Evolutionary conservation across 2,113 vertebrate species (phyloP), one percentile per base, ranked within the genome.

Genomic region (Leptodactylus fuscus): DNA sequence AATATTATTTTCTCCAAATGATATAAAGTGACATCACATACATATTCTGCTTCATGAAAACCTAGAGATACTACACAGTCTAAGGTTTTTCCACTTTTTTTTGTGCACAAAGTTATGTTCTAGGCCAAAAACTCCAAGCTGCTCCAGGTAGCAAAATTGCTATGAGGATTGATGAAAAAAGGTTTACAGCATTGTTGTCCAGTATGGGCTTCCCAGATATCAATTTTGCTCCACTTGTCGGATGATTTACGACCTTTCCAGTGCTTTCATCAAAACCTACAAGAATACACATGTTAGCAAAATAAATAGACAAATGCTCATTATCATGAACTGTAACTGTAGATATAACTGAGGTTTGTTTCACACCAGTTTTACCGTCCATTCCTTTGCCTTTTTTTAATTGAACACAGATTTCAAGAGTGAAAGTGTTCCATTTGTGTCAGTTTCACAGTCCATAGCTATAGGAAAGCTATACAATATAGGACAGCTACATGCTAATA

Each of bases 181-280:
- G 96, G 89, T 99, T 99, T 16, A 99, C 97, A 0, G 95, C 93
- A 0, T 98, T 99, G 94, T 99, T 99, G 90, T 99, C 97, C 46
- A 99, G 88, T 88, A 99, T 97, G 11, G 97, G 95, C 83, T 97
- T 99, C 51, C 98, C 97, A 76, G 96, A 93, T 89, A 99, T 95
- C 79, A 96, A 83, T 87, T 88, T 94, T 36, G 94, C 93, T 15
- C 93, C 94, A 22, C 89, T 88, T 0, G 94, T 93, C 84, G 96
- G 91, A 76, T 94, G 94, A 73, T 88, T 94, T 87, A 99, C 97
- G 88, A 99, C 96, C 92, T 95, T 95, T 73, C 95, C 95, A 7
- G 91, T 94, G 87, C 86, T 94, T 58, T 93, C 90, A 88, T 99
- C 98, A 67, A 95, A 96, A 88, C 98, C 98, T 99, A 88, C 0